These are phyloP conservation scores for Ammodytes marinus DNA, from an alignment of 2,113 vertebrate genomes.

Conservation along the genomic window DNA sequence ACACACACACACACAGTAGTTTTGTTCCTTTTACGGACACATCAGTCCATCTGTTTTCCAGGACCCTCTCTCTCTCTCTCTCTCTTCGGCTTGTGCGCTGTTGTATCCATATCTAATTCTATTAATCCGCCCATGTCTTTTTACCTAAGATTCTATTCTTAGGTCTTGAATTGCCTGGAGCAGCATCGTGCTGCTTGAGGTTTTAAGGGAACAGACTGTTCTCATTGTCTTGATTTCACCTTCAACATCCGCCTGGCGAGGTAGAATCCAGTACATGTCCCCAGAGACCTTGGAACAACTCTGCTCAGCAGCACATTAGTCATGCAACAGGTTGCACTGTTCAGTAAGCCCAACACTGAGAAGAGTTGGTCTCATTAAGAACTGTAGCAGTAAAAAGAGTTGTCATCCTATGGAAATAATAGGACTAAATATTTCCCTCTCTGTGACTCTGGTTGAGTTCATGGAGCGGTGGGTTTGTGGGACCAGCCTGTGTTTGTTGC, in stretches of 20 bases:
- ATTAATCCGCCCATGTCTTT: constrained; percentile 71
- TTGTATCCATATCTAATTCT: constrained; percentile 73
- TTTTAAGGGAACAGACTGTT: constrained; percentile 78
- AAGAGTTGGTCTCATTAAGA: constrained; percentile 63
- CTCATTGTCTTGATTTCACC: constrained; percentile 81
- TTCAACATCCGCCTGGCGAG: constrained; percentile 80
- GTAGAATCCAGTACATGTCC: constrained; percentile 82
- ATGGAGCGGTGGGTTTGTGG: constrained; percentile 41
- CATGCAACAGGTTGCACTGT: constrained; percentile 77
- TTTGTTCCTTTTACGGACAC: constrained; percentile 81
- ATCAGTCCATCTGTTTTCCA: constrained; percentile 67
- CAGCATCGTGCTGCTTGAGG: constrained; percentile 61
- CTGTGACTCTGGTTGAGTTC: constrained; percentile 23
- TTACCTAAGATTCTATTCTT: constrained; percentile 71
- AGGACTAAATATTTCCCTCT: constrained; percentile 25
- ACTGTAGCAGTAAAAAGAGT: constrained; percentile 22
- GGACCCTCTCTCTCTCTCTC: constrained; percentile 40
- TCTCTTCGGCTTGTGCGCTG: constrained; percentile 22
- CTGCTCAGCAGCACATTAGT: constrained; percentile 77
- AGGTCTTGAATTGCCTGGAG: constrained; percentile 44
- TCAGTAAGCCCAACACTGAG: constrained; percentile 56
- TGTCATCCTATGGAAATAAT: constrained; percentile 49
- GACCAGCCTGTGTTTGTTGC: constrained; percentile 45
- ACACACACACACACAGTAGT: constrained; percentile 44
- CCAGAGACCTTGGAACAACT: constrained; percentile 75